Evolutionary conservation across 2,888 invertebrate species (phyloP).

Genomic region (Kryphioiulus occultus): DNA sequence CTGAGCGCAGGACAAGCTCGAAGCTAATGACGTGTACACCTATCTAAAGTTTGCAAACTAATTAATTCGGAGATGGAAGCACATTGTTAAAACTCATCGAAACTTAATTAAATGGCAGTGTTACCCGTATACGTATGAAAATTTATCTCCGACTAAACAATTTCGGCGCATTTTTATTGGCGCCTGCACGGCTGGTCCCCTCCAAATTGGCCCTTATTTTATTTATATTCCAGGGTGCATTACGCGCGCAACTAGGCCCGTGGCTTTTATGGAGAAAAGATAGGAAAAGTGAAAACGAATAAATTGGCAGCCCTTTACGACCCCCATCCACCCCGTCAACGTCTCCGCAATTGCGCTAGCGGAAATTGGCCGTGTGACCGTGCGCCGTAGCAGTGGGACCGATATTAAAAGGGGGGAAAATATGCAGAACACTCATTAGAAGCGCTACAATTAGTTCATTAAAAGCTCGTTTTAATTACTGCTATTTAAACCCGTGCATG

Average conservation of each 20-base stretch:
- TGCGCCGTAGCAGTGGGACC: conserved; percentile 22
- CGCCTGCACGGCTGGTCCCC: background rate
- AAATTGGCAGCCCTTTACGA: conserved; percentile 6
- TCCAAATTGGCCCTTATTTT: conserved; percentile 8
- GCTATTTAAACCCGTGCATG: conserved; percentile 14
- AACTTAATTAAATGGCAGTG: conserved; percentile 22
- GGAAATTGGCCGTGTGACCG: conserved; percentile 28
- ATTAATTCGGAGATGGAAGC: conserved; percentile 39
- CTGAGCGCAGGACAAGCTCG: background rate
- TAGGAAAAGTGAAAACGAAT: conserved; percentile 28
- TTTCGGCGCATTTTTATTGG: background rate
- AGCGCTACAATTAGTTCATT: conserved; percentile 46
- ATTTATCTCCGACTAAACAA: conserved; percentile 24
- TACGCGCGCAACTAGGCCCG: too few species aligned
- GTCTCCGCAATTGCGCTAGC: background rate
- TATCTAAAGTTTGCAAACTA: conserved; percentile 28
- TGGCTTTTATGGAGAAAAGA: conserved; percentile 40
- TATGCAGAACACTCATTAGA: conserved; percentile 41
- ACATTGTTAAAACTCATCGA: conserved; percentile 40
- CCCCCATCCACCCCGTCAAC: background rate
- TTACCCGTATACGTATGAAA: background rate
- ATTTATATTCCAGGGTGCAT: background rate
- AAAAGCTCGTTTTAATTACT: conserved; percentile 46
- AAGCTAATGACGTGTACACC: conserved; percentile 33
- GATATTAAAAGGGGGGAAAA: conserved; percentile 21